Base-by-base conservation (phyloP, 2,888 invertebrate species). In the Hyposoter didymator region DNA sequence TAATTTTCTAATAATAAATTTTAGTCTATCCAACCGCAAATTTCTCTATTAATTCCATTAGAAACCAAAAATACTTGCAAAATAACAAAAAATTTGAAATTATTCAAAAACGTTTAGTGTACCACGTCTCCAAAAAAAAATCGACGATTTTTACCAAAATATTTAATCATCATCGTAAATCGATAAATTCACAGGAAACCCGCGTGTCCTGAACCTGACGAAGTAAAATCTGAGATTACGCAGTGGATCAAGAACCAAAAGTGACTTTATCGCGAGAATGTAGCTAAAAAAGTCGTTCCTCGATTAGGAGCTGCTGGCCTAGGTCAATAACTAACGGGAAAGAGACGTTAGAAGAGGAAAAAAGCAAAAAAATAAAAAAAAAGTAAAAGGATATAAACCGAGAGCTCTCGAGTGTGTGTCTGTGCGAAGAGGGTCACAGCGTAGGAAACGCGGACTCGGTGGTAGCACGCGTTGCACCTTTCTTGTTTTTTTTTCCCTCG, bases 401-500 rank as follows among this genome's bases (percentile, higher is more conserved):
- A 59, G 22, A 28, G 12, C 28, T 28, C 12, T 28, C 8, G 12
- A 28, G 22, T 4, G 28, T 0, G 35, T 35, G 35, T 35, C 7
- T 5, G 69, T 19, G 72, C 28, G 52, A 67, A 59, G 39, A 47
- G 62, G 67, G 70, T 67, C 76, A 70, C 28, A 1, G 8, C 43
- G 67, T n/a, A 19, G 22, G 66, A 59, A 28, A 52, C 43, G 52
- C 75, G 69, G 75, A 81, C 45, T 45, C 62, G n/a, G 39, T 82
- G 14, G 28, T 82, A 62, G 43, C 49, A 14, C n/a, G 32, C 39
- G 19, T 35, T 19, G 45, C 12, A 39, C n/a, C 28, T 22, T 52
- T 49, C 49, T 69, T 64, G 80, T 62, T 17, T 43, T 55, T 85
- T 86, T 86, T 84, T 80, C 78, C 78, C n/a, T 35, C 52, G 64